A percentile compares a stretch with the other conserved stretches of the same genome.
Evolutionary conservation across 2,797 vertebrate genomes (phyloP).

Genomic region (Bovichtus diacanthus): DNA sequence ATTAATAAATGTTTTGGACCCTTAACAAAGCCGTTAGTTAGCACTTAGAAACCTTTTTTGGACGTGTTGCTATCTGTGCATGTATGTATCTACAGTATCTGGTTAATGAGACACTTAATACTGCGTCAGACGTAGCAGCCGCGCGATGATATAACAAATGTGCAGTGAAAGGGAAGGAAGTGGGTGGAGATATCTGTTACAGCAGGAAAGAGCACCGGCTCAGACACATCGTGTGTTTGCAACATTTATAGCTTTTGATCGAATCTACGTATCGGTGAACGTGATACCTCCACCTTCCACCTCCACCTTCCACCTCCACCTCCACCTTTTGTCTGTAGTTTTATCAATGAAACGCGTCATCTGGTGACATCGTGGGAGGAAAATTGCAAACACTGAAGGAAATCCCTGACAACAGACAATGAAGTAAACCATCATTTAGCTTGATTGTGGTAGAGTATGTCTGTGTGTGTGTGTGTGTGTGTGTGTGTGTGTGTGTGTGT

Average conservation of each 20-base stretch:
- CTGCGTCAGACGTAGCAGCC: conserved; percentile 19
- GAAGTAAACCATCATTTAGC: conserved; percentile 42
- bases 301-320: no score
- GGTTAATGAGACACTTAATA: conserved; percentile 7
- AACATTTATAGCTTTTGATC: conserved; percentile 2
- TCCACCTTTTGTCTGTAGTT: background rate
- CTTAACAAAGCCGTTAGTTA: background rate
- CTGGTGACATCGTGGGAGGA: conserved; percentile 40
- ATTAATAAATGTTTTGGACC: background rate
- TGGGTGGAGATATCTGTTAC: conserved; percentile 51
- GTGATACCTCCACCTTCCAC: conserved; percentile 2
- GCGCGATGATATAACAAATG: conserved; percentile 43
- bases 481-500: conserved; percentile 10
- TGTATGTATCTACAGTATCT: conserved; percentile 5
- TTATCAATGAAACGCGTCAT: conserved; percentile 15
- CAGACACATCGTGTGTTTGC: conserved; percentile 20
- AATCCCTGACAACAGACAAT: conserved; percentile 53
- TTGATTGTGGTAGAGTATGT: background rate
- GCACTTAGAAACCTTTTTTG: no score
- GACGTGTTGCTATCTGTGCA: background rate
- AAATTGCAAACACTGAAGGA: conserved; percentile 59
- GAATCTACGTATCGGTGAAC: background rate
- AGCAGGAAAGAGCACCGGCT: conserved; percentile 4
- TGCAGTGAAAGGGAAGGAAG: conserved; percentile 40
- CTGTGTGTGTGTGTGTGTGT: background rate